phyloP scores from a whole-genome alignment of 2,888 invertebrate genomes.

The Cataglyphis livida region DNA sequence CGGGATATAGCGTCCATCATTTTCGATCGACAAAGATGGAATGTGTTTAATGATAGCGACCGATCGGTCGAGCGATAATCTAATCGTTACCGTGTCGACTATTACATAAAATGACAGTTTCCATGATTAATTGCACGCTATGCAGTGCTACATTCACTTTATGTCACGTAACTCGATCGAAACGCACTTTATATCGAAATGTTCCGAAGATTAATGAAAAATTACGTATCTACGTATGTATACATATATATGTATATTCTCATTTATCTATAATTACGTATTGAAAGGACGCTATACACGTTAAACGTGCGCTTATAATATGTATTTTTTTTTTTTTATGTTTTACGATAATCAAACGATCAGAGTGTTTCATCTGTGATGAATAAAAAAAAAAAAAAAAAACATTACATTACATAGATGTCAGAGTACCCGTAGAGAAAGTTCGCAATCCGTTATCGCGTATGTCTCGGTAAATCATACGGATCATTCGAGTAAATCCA shows the following conservation, averaged over 20 bases:
- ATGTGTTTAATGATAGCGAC: slow-evolving; percentile 46
- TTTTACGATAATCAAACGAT: not conserved
- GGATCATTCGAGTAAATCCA: slow-evolving; percentile 45
- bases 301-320: not conserved
- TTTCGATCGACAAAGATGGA: slow-evolving; percentile 36
- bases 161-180: slow-evolving; percentile 15
- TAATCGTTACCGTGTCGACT: slow-evolving; percentile 45
- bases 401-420: slow-evolving; percentile 17
- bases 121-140: slow-evolving; percentile 51
- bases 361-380: not conserved
- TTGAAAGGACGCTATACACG: not conserved
- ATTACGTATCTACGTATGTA: not conserved
- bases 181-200: slow-evolving; percentile 30
- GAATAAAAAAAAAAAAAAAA: not conserved
- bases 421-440: not conserved
- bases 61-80: slow-evolving; percentile 54
- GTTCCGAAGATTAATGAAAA: slow-evolving; percentile 35
- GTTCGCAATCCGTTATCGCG: slow-evolving; percentile 20
- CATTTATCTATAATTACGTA: not conserved
- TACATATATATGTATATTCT: not conserved
- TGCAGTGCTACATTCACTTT: slow-evolving; percentile 32
- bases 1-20: slow-evolving; percentile 21
- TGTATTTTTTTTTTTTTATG: not conserved
- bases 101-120: slow-evolving; percentile 57
- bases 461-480: slow-evolving; percentile 41